phyloP scores from a whole-genome alignment of 2,888 invertebrate species.

The Julus scandinavius region DNA sequence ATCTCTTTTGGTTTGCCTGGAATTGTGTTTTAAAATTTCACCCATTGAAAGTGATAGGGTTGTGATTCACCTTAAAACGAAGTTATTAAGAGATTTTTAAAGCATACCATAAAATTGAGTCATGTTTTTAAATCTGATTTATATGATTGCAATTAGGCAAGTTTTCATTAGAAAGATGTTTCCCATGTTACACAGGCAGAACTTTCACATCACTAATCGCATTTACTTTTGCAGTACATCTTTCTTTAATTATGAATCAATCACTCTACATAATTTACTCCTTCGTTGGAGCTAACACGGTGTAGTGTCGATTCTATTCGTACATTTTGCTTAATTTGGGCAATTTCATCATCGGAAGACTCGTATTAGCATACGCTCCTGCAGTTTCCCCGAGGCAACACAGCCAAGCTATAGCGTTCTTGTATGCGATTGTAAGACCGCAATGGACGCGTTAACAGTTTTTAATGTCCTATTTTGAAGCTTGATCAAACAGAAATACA shows the following conservation, averaged over 20 bases:
- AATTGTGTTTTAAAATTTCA: too few relatives aligned
- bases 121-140: too few relatives aligned
- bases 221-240: not conserved
- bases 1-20: too few relatives aligned
- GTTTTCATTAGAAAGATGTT: not conserved
- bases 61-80: too few relatives aligned
- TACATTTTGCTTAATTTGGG: not conserved
- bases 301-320: not conserved
- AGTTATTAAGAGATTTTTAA: too few relatives aligned
- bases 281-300: not conserved
- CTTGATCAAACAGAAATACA: conserved; percentile 26
- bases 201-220: not conserved
- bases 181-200: not conserved
- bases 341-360: not conserved
- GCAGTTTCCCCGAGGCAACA: not conserved
- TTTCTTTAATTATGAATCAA: not conserved
- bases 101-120: too few relatives aligned
- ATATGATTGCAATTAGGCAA: too few relatives aligned
- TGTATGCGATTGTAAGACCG: not conserved
- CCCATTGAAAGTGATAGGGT: too few relatives aligned
- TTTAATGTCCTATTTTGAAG: not conserved
- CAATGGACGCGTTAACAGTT: not conserved
- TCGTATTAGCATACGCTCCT: not conserved
- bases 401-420: not conserved
- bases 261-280: not conserved